Evolutionary conservation across 2,113 vertebrate genomes (phyloP).

Genomic region (Caretta caretta): DNA sequence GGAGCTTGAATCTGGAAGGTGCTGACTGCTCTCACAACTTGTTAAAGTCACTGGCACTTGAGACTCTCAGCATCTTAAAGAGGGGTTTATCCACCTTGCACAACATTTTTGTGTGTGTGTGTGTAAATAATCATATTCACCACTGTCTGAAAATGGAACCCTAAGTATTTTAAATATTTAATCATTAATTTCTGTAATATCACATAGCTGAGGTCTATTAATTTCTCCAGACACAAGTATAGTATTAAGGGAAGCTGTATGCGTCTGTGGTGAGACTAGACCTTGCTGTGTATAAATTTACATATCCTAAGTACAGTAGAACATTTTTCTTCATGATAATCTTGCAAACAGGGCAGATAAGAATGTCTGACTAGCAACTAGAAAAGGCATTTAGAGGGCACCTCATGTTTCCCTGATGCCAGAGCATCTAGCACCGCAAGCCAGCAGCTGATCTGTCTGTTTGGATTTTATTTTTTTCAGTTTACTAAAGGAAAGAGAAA

Average conservation of each 20-base stretch:
- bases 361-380: background rate
- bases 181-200: background rate
- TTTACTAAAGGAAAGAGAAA: background rate
- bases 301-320: background rate
- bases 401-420: background rate
- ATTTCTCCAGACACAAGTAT: background rate
- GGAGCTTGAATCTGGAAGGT: background rate
- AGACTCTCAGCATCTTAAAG: background rate
- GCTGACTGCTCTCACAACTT: background rate
- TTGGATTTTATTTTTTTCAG: background rate
- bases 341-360: background rate
- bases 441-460: fast-evolving
- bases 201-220: background rate
- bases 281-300: background rate
- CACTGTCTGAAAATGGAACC: background rate
- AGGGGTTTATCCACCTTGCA: background rate
- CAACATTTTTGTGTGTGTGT: fast-evolving
- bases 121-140: background rate
- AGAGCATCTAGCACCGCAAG: background rate
- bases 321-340: background rate
- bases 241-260: background rate
- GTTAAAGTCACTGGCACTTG: background rate
- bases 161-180: background rate
- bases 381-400: background rate
- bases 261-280: background rate